A percentile compares a stretch with the other conserved stretches of the same genome.
Evolutionary conservation across 2,113 vertebrate species (phyloP).

Genomic region (Oceanodroma tethys): DNA sequence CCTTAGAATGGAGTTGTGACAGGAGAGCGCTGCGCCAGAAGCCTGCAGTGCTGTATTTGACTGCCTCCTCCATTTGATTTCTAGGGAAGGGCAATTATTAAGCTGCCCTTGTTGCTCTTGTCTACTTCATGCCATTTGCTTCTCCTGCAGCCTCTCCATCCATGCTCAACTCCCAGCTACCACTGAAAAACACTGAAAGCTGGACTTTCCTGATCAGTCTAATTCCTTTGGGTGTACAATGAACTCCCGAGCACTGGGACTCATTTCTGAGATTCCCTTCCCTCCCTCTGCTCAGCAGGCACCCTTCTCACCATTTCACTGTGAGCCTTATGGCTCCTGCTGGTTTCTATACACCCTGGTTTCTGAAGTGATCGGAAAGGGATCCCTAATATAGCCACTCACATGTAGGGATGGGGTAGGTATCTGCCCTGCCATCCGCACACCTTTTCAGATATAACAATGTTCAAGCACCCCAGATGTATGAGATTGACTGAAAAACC

Average conservation of each 20-base stretch:
- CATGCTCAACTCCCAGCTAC: not conserved
- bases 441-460: not conserved
- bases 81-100: not conserved
- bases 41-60: not conserved
- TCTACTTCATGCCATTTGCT: not conserved
- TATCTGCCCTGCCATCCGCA: not conserved
- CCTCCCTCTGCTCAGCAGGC: not conserved
- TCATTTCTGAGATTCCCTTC: not conserved
- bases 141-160: not conserved
- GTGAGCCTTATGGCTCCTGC: not conserved
- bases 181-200: not conserved
- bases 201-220: not conserved
- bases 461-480: not conserved
- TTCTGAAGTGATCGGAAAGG: not conserved
- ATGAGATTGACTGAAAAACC: not conserved
- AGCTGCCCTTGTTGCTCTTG: not conserved
- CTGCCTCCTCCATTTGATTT: not conserved
- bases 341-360: not conserved
- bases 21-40: not conserved
- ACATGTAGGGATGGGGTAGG: fast-evolving
- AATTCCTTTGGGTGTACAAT: not conserved
- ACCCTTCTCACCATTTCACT: not conserved
- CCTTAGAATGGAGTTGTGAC: not conserved
- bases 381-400: not conserved
- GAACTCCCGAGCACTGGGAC: not conserved